Percentiles rank a stretch among this genome's conserved stretches.
These are phyloP conservation scores for Gymnogyps californianus DNA, from an alignment of 2,113 vertebrate species.

Conservation along the genomic window DNA sequence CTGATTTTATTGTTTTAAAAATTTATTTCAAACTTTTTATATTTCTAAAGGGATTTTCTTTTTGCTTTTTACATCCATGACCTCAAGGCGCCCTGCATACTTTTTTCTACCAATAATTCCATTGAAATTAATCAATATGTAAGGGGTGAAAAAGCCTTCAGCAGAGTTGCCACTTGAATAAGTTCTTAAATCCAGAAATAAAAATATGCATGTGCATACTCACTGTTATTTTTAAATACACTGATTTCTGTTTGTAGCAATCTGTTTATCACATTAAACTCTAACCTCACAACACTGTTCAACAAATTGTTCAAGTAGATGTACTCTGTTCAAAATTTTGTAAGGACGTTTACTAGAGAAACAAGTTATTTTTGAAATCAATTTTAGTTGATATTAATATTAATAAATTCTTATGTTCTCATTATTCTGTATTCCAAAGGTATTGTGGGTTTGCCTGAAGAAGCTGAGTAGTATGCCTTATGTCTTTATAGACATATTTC, in stretches of 20 bases:
- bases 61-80: neutral
- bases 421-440: neutral
- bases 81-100: neutral
- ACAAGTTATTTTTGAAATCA: neutral
- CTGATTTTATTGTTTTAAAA: neutral
- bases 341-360: neutral
- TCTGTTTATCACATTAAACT: neutral
- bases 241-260: neutral
- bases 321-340: neutral
- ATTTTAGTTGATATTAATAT: neutral
- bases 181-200: neutral
- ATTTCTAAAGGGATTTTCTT: neutral
- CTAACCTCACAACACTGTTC: neutral
- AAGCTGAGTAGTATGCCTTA: neutral
- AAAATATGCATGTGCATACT: neutral
- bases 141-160: neutral
- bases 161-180: neutral
- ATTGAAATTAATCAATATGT: neutral
- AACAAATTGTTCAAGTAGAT: neutral
- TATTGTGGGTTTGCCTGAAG: neutral
- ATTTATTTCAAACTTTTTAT: neutral
- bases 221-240: neutral
- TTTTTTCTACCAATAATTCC: neutral
- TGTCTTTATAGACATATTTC: neutral
- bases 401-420: neutral